Percentiles rank a stretch among this genome's conserved stretches.
Evolutionary conservation across 2,797 vertebrate genomes (phyloP).

Genomic region (Lates japonicus): DNA sequence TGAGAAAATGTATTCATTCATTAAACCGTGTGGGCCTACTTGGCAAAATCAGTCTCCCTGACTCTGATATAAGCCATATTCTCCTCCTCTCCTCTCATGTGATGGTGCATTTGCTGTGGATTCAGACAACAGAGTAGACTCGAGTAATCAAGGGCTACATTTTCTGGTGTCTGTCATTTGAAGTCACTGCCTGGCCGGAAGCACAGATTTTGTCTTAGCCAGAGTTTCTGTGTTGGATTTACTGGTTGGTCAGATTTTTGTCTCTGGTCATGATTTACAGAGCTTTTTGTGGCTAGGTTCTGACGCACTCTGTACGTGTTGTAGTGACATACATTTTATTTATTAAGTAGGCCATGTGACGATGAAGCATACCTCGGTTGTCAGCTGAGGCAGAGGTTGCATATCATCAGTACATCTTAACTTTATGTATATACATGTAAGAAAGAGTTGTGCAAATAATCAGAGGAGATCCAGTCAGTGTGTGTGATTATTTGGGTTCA

Average conservation of each 20-base stretch:
- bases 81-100: slow-evolving; percentile 3
- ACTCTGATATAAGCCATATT: not conserved
- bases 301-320: not conserved
- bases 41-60: slow-evolving; percentile 18
- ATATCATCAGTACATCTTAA: not conserved
- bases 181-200: not conserved
- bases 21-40: slow-evolving; percentile 50
- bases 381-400: not conserved
- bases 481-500: not conserved
- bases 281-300: not conserved
- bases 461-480: not conserved
- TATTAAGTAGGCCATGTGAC: not conserved
- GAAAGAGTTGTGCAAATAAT: not conserved
- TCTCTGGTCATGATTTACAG: not conserved
- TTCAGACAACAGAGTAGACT: slow-evolving; percentile 1
- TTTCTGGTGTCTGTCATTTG: not conserved
- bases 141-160: not conserved
- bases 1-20: slow-evolving; percentile 60
- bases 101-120: slow-evolving; percentile 17
- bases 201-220: not conserved
- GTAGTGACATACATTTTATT: slow-evolving; percentile 2
- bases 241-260: slow-evolving; percentile 13
- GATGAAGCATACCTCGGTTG: not conserved
- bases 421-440: not conserved
- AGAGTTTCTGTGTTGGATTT: slow-evolving; percentile 12